Base-by-base conservation (phyloP, 2,888 invertebrate genomes). In the Epirrhoe tristata region DNA sequence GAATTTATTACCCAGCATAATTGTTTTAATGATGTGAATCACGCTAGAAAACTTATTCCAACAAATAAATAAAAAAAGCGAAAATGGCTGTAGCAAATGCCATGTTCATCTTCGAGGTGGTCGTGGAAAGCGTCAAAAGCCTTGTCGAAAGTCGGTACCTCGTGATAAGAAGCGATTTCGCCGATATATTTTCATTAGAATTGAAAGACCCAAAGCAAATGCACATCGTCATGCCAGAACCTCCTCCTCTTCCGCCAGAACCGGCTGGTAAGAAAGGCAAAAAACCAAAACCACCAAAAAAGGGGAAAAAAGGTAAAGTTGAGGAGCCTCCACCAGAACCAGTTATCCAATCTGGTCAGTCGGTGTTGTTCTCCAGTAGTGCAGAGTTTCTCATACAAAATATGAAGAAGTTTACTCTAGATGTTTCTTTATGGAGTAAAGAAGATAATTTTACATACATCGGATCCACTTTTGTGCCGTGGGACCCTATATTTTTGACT, bases 21-120 rank as follows among this genome's bases (percentile, higher is more conserved):
- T 36, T 16, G 32, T 65, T 52, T 32, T 58, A 31, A 63, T 58
- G 53, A 67, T 67, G 60, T 63, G 51, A 60, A 63, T 50, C 52
- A 48, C 50, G 48, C 2, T 7, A 51, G 8, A 63, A 43, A 46
- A 17, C 39, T 69, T 46, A 53, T 69, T 51, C 43, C 54, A 60
- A 51, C 62, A 66, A 71, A 66, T 14, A 31, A 66, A 70, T 72
- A 78, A 74, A 77, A 73, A 57, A 68, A 66, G 43, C 24, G 24
- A 65, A 72, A 83, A 93, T 93, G 92, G 85, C 91, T 17, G 88
- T 88, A 34, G 78, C 83, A n/a, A 88, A 84, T 63, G 86, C 86
- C 61, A 89, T 93, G 89, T 93, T 89, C 70, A 74, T 93, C 57
- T 93, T 93, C 70, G 93, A 93, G 77, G 92, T 93, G 16, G 90